Evolutionary conservation across 2,888 invertebrate species (phyloP), one percentile per base, ranked within the genome.

Genomic region (Dolomedes plantarius): DNA sequence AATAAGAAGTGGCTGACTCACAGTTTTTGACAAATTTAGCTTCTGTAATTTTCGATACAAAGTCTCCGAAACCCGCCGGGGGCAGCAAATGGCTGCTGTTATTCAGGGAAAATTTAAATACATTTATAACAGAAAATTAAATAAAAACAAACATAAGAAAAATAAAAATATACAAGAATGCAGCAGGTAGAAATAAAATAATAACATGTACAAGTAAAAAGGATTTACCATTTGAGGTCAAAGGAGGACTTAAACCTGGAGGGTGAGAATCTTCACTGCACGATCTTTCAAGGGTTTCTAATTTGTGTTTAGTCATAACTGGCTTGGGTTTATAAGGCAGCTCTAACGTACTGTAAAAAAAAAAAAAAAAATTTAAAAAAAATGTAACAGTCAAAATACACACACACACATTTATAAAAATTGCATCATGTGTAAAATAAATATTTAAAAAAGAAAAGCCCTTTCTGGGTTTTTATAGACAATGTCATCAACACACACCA

Each of bases 311-410:
- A 39, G 9, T 29, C 36, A 31, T 50, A 27, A 77, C 46, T 13
- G 85, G 41, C 56, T 77, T 81, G n/a, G 85, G 86, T 81, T 86
- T 88, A 56, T 88, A 88, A 64, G 88, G 88, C 28, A 88, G 67
- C 75, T 88, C 88, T 50, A 88, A 76, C 27, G 88, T 78, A 39
- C 88, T 88, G 65, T 69, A 74, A 75, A 28, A n/a, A 0, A n/a
- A 3, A 29, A 28, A 65, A 29, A 3, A 13, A 31, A 0, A 16
- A 29, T 62, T 27, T 62, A 27, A 1, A 19, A 7, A 9, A 1
- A 62, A 50, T 19, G n/a, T n/a, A n/a, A n/a, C 36, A 62, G 62
- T 27, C 6, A 19, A 23, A 62, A n/a, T n/a, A n/a, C n/a, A 50
- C 36, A 36, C 36, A 6, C 36, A 36, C n/a, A n/a, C n/a, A n/a